Conservation (phyloP, 1,140 invertebrate species). For the Pogonomyrmex barbatus region DNA sequence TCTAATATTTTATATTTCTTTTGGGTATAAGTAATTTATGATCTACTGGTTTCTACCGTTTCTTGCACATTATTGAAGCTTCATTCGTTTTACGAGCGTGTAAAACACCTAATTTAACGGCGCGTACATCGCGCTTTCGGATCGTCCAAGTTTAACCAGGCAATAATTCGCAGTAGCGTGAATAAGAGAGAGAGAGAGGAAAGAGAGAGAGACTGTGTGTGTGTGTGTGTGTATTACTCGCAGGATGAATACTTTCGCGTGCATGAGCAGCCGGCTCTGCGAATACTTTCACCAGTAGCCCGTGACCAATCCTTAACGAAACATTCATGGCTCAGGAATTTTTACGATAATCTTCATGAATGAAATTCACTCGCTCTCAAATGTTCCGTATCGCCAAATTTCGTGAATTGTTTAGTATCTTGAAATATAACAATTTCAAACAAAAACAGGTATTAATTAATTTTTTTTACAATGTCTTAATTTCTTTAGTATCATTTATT, state of each 20-base stretch:
- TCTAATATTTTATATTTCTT: not conserved
- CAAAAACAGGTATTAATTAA: not conserved
- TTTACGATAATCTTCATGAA: slow-evolving; percentile 52
- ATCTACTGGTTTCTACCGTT: slow-evolving; percentile 7
- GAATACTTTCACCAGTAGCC: slow-evolving; percentile 69
- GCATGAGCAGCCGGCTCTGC: slow-evolving; percentile 38
- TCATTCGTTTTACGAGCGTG: slow-evolving; percentile 42
- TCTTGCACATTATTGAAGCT: slow-evolving; percentile 29
- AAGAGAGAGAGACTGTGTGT: too few species aligned
- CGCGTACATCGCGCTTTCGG: slow-evolving; percentile 18
- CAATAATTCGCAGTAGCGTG: slow-evolving; percentile 59
- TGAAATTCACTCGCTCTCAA: slow-evolving; percentile 46
- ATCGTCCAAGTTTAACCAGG: slow-evolving; percentile 48
- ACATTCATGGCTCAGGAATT: slow-evolving; percentile 73
- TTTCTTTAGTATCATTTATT: too few species aligned
- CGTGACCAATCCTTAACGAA: slow-evolving; percentile 58
- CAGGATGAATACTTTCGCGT: slow-evolving; percentile 65
- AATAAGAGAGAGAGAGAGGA: not conserved
- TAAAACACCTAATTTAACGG: slow-evolving; percentile 51
- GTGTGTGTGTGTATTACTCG: not conserved
- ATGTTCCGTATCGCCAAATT: not conserved
- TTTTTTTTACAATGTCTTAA: not conserved
- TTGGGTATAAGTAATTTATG: not conserved
- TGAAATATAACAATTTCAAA: not conserved
- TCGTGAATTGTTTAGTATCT: not conserved